phyloP scores from a whole-genome alignment of 1,140 invertebrate species.

The Diabrotica undecimpunctata region DNA sequence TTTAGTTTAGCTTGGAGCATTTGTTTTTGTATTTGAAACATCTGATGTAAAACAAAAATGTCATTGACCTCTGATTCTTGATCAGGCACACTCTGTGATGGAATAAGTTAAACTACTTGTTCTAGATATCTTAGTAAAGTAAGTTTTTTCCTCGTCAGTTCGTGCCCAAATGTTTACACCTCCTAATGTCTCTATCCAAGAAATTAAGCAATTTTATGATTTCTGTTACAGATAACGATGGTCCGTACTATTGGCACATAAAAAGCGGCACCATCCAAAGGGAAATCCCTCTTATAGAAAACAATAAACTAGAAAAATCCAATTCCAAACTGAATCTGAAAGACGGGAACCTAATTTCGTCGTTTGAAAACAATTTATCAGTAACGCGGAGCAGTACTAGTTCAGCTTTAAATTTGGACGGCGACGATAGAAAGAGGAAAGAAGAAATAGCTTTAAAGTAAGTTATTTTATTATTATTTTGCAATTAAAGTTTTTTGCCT shows the following conservation, averaged over 20 bases:
- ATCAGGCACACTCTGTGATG: too few relatives aligned
- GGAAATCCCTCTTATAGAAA: slow-evolving; percentile 68
- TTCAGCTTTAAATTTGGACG: slow-evolving; percentile 68
- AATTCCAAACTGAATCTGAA: slow-evolving; percentile 46
- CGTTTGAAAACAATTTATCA: slow-evolving; percentile 51
- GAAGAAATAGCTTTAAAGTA: slow-evolving; percentile 75
- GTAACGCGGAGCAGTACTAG: slow-evolving; percentile 70
- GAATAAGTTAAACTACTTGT: too few relatives aligned
- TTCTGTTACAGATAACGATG: slow-evolving; percentile 72
- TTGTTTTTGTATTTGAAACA: too few relatives aligned
- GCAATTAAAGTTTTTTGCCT: not conserved
- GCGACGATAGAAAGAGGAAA: slow-evolving; percentile 63
- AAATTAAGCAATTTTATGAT: too few relatives aligned
- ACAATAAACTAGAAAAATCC: slow-evolving; percentile 45
- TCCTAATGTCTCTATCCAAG: too few relatives aligned
- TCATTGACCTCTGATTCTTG: too few relatives aligned
- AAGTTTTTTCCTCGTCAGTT: too few relatives aligned
- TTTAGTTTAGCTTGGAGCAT: too few relatives aligned
- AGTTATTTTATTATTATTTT: slow-evolving; percentile 38
- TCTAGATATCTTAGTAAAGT: too few relatives aligned
- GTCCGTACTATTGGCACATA: slow-evolving; percentile 97
- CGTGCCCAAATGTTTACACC: too few relatives aligned
- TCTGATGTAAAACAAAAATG: too few relatives aligned
- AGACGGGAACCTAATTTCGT: slow-evolving; percentile 55
- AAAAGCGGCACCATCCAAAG: slow-evolving; percentile 96